Evolutionary conservation across 2,797 vertebrate species (phyloP), one percentile per base, ranked within the genome.

Genomic region (Artibeus jamaicensis): DNA sequence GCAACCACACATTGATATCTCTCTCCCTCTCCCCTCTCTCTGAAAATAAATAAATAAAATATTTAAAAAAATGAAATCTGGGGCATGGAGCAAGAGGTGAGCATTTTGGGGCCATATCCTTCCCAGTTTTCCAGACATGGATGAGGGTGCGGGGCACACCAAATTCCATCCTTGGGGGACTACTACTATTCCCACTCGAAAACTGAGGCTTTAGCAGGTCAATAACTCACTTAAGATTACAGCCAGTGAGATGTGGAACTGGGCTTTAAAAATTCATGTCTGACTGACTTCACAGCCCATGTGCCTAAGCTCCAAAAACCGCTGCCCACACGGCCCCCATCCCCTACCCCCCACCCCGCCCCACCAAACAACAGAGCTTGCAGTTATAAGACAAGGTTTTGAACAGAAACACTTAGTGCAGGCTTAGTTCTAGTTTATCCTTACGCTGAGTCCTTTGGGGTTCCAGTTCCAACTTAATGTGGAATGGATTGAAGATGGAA

Each of bases 11-110:
- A n/a, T n/a, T n/a, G n/a, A n/a, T n/a, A n/a, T n/a, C n/a, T n/a
- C n/a, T n/a, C n/a, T n/a, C n/a, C n/a, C n/a, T n/a, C n/a, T n/a
- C n/a, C n/a, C n/a, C n/a, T n/a, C n/a, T n/a, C n/a, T n/a, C n/a
- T n/a, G n/a, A n/a, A n/a, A n/a, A n/a, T n/a, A n/a, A n/a, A n/a
- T n/a, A n/a, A n/a, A n/a, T n/a, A n/a, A n/a, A n/a, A n/a, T n/a
- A n/a, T n/a, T n/a, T n/a, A n/a, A n/a, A n/a, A 34, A 91, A 83
- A 73, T 89, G 57, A 92, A 91, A 83, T 67, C 15, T 68, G 71
- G 70, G 29, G 6, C 6, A 39, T 4, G 11, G 21, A 34, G 19
- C 9, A 82, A 65, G 16, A 93, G 71, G 71, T 12, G 6, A 65
- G 29, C 39, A 55, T 71, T 79, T 89, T 6, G 15, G 67, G 55